Conservation (phyloP, 2,888 invertebrate species). For the Parnassius apollo region DNA sequence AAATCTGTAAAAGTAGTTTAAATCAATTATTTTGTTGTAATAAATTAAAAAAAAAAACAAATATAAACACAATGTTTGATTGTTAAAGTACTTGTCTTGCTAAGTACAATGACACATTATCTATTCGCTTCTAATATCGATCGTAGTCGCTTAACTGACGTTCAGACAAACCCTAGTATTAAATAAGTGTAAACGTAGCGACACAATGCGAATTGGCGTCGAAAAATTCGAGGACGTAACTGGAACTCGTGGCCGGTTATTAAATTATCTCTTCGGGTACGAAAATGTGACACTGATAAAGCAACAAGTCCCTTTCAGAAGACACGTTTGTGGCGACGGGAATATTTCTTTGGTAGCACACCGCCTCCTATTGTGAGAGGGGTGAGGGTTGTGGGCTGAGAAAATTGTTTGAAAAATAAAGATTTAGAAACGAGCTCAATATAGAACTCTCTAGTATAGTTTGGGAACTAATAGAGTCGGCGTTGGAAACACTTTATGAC, state of each 20-base stretch:
- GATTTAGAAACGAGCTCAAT: neutral
- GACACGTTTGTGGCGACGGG: conserved; percentile 63
- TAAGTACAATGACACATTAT: neutral
- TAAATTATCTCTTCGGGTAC: conserved; percentile 48
- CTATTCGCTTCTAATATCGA: neutral
- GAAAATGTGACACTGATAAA: conserved; percentile 67
- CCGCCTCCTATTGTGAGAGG: conserved; percentile 11
- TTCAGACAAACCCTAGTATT: neutral
- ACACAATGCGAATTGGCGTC: conserved; percentile 12
- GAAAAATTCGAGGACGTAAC: conserved; percentile 11
- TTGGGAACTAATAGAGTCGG: no score
- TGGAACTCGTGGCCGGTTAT: conserved; percentile 30
- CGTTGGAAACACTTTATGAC: no score
- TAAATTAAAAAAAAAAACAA: no score
- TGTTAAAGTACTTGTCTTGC: no score
- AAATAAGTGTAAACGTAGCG: neutral
- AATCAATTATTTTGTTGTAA: no score
- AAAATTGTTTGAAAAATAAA: conserved; percentile 3
- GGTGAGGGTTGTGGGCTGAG: neutral
- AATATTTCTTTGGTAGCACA: conserved; percentile 46
- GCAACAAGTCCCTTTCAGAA: conserved; percentile 75
- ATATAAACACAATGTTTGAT: no score
- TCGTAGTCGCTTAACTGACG: neutral
- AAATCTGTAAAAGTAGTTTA: no score
- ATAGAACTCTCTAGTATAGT: no score